Conservation (phyloP, 2,113 vertebrate genomes). For the Halichoerus grypus region DNA sequence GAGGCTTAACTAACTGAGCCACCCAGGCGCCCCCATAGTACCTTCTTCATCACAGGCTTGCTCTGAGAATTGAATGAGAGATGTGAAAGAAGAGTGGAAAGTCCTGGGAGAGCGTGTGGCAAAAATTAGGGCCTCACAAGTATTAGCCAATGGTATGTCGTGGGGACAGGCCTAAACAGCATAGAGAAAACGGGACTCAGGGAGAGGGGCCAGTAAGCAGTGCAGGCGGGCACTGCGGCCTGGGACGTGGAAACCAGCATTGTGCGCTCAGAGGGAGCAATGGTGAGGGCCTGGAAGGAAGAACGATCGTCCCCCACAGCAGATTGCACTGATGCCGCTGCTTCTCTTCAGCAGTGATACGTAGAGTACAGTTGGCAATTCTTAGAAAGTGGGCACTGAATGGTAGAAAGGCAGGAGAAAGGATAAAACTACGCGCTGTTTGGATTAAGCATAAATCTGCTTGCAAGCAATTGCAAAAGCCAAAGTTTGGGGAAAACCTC, state of each 20-base stretch:
- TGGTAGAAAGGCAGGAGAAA: conserved; percentile 44
- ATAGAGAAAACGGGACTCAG: background rate
- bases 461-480: conserved; percentile 69
- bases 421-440: conserved; percentile 65
- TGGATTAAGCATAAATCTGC: conserved; percentile 71
- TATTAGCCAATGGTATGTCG: rapidly evolving
- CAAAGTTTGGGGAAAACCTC: background rate
- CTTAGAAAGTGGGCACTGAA: conserved; percentile 48
- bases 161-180: background rate
- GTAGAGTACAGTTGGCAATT: conserved; percentile 21
- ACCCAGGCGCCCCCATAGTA: background rate
- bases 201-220: background rate
- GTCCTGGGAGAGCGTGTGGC: background rate
- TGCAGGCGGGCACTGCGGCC: background rate
- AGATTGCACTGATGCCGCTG: background rate
- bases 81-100: background rate
- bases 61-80: background rate
- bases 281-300: background rate
- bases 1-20: background rate
- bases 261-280: too few species aligned
- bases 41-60: background rate
- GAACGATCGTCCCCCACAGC: background rate
- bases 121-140: background rate
- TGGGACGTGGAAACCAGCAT: background rate
- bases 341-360: background rate